Evolutionary conservation across 2,888 invertebrate genomes (phyloP).

Genomic region (Odiellus spinosus): DNA sequence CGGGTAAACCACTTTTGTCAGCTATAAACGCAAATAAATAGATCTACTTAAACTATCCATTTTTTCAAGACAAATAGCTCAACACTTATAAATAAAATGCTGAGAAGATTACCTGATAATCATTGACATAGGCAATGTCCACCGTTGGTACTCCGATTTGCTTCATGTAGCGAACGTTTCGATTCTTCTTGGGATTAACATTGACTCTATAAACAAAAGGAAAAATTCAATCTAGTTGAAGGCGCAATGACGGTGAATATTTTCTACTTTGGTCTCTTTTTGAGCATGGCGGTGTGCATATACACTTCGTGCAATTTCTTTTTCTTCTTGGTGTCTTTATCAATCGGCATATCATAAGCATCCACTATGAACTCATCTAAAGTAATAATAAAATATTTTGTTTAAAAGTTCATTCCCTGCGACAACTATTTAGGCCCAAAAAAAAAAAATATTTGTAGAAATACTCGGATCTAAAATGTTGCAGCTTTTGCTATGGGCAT

Average conservation of each 20-base stretch:
- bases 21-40: too few species aligned
- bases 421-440: too few species aligned
- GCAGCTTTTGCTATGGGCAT: too few species aligned
- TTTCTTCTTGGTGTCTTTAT: neutral
- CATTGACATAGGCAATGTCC: slow-evolving; percentile 17
- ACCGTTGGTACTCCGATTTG: slow-evolving; percentile 18
- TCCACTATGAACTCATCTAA: slow-evolving; percentile 5
- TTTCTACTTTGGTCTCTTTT: slow-evolving; percentile 12
- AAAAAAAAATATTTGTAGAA: too few species aligned
- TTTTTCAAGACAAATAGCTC: too few species aligned
- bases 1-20: slow-evolving; percentile 25
- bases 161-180: neutral
- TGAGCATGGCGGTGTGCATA: slow-evolving; percentile 12
- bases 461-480: too few species aligned
- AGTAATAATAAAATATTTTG: too few species aligned
- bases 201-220: neutral
- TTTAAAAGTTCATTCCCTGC: too few species aligned
- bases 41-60: too few species aligned
- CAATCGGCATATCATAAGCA: slow-evolving; percentile 6
- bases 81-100: too few species aligned
- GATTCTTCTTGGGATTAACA: too few species aligned
- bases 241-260: too few species aligned
- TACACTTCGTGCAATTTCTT: slow-evolving; percentile 15
- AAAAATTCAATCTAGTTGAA: neutral
- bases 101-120: slow-evolving; percentile 6